Evolutionary conservation across 2,888 invertebrate species (phyloP).

Genomic region (Stenotaenia linearis): DNA sequence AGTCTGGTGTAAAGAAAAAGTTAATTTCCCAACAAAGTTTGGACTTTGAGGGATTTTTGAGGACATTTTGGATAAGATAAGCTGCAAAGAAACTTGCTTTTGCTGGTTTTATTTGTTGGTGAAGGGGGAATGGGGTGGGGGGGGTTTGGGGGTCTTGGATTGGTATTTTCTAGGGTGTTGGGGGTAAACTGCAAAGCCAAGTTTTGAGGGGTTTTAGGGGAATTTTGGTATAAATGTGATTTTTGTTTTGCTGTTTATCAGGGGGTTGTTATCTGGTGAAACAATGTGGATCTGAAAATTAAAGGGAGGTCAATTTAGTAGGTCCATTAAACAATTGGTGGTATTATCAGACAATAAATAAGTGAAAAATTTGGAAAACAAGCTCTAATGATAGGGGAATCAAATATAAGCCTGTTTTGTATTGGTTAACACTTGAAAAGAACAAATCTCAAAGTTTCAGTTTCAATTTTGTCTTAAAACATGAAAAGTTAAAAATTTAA

Average conservation of each 20-base stretch:
- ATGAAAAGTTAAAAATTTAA: no score
- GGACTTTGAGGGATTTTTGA: slow-evolving; percentile 24
- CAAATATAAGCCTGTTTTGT: not conserved
- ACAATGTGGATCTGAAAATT: not conserved
- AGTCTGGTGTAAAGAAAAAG: not conserved
- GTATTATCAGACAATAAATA: no score
- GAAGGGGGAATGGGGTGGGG: not conserved
- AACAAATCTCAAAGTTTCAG: no score
- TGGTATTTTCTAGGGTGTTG: not conserved
- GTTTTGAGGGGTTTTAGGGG: not conserved
- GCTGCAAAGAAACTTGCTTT: not conserved
- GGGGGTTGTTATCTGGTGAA: not conserved
- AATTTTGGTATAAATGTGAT: not conserved
- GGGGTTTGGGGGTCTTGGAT: not conserved
- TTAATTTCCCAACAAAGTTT: not conserved
- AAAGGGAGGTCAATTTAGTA: not conserved
- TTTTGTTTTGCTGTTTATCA: not conserved
- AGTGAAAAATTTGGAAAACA: no score
- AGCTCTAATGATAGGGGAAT: no score
- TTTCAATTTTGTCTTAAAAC: not conserved
- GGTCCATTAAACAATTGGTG: not conserved
- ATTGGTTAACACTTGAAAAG: not conserved
- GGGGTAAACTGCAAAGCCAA: not conserved
- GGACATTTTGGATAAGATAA: slow-evolving; percentile 7
- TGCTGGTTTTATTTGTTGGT: not conserved